Evolutionary conservation across 2,888 invertebrate genomes (phyloP).

Genomic region (Thyatira batis): DNA sequence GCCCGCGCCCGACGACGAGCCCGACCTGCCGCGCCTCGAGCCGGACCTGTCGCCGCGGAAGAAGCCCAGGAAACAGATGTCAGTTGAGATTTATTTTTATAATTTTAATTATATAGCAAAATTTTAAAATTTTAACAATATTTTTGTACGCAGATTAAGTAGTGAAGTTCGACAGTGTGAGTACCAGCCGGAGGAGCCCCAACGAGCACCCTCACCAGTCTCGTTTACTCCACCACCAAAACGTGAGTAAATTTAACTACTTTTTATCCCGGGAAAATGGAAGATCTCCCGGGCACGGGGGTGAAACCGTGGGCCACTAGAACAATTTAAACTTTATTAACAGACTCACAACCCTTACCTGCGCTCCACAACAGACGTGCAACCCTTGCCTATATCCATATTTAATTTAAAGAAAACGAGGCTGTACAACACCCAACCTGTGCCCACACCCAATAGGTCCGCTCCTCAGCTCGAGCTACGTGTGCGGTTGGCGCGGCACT

Average conservation of each 20-base stretch:
- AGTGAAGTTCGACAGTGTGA: constrained; percentile 73
- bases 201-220: constrained; percentile 61
- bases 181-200: constrained; percentile 62
- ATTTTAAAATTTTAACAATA: neutral
- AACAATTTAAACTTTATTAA: no score
- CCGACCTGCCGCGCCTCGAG: constrained; percentile 41
- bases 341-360: no score
- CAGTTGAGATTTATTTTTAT: constrained; percentile 60
- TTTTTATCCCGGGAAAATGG: neutral
- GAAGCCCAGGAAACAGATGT: constrained; percentile 95
- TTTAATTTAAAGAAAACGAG: no score
- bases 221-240: constrained; percentile 61
- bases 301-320: no score
- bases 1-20: constrained; percentile 85
- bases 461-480: constrained; percentile 65
- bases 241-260: constrained; percentile 48
- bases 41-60: constrained; percentile 87
- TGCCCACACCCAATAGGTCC: constrained; percentile 49
- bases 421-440: no score
- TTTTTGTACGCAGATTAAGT: constrained; percentile 46
- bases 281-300: no score
- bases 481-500: constrained; percentile 77
- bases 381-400: neutral
- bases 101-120: neutral
- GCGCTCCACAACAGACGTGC: no score